phyloP scores from a whole-genome alignment of 2,797 vertebrate genomes.

The Dipus sagitta region DNA sequence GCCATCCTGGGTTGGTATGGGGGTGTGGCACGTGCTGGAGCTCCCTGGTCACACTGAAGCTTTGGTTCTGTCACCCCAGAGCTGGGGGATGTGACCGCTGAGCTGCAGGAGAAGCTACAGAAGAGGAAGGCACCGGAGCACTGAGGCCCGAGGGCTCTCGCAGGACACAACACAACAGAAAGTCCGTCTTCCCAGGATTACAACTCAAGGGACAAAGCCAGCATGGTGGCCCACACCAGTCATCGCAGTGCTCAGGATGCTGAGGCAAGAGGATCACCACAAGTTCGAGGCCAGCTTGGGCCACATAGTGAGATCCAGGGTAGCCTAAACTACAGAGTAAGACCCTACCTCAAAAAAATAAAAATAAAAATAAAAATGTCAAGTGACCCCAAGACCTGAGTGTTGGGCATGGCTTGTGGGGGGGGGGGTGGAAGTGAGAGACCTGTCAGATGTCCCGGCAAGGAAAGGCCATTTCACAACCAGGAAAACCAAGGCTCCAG shows the following conservation, averaged over 20 bases:
- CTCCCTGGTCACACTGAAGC: background rate
- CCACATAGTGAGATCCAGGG: background rate
- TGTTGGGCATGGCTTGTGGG: background rate
- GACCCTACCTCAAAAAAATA: background rate
- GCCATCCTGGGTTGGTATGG: background rate
- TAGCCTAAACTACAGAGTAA: background rate
- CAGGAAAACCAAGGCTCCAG: background rate
- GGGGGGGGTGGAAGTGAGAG: fast-evolving
- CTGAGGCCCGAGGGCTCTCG: background rate
- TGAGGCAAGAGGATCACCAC: background rate
- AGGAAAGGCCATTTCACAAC: background rate
- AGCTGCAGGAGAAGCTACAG: slow-evolving; percentile 81
- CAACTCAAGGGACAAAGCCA: background rate
- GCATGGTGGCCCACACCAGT: background rate
- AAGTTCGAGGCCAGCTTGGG: background rate
- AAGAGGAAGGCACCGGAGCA: slow-evolving; percentile 24
- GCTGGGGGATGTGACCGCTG: slow-evolving; percentile 51
- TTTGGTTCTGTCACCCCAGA: background rate
- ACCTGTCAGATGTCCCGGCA: background rate
- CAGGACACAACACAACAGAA: fast-evolving
- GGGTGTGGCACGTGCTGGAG: background rate
- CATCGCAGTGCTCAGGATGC: background rate
- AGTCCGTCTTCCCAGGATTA: slow-evolving; percentile 27
- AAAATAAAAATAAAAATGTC: background rate
- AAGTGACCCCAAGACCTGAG: background rate